These are phyloP conservation scores for Ganaspis sp. DNA, from an alignment of 1,140 invertebrate species.

Conservation along the genomic window DNA sequence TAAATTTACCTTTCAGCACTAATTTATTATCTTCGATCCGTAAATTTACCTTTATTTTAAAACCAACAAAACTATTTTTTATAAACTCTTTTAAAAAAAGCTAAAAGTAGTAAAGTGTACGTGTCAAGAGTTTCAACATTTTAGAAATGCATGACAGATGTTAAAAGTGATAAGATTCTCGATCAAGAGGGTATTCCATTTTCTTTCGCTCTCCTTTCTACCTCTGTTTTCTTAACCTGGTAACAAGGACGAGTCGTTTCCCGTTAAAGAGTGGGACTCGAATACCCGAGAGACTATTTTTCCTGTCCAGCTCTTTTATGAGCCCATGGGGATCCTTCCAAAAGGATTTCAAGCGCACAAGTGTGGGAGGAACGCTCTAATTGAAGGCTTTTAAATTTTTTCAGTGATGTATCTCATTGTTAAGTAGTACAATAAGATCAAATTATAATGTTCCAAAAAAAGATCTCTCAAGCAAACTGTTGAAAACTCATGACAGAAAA, in stretches of 20 bases:
- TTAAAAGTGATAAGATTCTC: not conserved
- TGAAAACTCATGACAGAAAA: too few species aligned
- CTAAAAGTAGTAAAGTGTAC: not conserved
- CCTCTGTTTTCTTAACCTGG: conserved; percentile 7
- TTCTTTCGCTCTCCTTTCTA: not conserved
- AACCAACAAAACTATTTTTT: too few species aligned
- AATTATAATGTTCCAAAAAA: not conserved
- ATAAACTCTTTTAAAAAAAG: too few species aligned
- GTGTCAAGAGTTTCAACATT: too few species aligned
- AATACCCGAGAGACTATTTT: conserved; percentile 25
- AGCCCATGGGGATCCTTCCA: not conserved
- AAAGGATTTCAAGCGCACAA: not conserved
- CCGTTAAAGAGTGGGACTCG: conserved; percentile 20
- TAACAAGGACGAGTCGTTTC: conserved; percentile 27
- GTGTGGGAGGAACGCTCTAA: not conserved
- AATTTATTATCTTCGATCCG: too few species aligned
- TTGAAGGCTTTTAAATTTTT: conserved; percentile 4
- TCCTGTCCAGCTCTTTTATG: conserved; percentile 22
- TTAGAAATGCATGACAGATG: too few species aligned
- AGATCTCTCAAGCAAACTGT: too few species aligned
- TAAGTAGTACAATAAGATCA: not conserved
- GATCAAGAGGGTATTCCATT: not conserved
- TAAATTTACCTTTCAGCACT: too few species aligned
- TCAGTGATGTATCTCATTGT: not conserved
- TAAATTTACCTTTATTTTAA: too few species aligned